Conservation (phyloP, 2,888 invertebrate species). For the Heliconius erato region DNA sequence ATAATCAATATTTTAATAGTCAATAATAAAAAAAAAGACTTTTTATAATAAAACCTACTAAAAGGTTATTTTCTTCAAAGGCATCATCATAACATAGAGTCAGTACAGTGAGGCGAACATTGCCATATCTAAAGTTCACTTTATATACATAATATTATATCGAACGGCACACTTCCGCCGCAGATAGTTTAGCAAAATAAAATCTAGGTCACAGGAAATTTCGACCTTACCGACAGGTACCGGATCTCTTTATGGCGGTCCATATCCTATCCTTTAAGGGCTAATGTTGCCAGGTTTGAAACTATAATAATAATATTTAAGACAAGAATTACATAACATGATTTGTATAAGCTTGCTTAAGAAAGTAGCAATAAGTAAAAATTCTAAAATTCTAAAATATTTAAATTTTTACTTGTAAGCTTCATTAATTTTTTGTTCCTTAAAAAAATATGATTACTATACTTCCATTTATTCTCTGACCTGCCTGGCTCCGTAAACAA, state of each 20-base stretch:
- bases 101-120: background rate
- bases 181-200: conserved; percentile 57
- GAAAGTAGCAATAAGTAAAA: too few relatives aligned
- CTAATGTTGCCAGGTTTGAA: conserved; percentile 5
- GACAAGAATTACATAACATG: too few relatives aligned
- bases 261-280: conserved; percentile 23
- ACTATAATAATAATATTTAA: background rate
- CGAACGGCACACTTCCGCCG: conserved; percentile 43
- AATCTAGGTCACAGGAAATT: conserved; percentile 76
- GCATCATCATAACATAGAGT: background rate
- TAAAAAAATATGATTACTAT: too few relatives aligned
- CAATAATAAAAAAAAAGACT: background rate
- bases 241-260: conserved; percentile 24
- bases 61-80: background rate
- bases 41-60: background rate
- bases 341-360: too few relatives aligned
- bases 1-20: too few relatives aligned
- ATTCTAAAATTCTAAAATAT: too few relatives aligned
- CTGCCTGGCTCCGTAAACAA: too few relatives aligned
- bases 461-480: too few relatives aligned
- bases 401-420: too few relatives aligned
- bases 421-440: too few relatives aligned
- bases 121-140: conserved; percentile 23
- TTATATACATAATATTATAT: conserved; percentile 30
- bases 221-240: conserved; percentile 59